These are phyloP conservation scores for Garrulus glandarius DNA, from an alignment of 2,797 vertebrate genomes.

Conservation along the genomic window DNA sequence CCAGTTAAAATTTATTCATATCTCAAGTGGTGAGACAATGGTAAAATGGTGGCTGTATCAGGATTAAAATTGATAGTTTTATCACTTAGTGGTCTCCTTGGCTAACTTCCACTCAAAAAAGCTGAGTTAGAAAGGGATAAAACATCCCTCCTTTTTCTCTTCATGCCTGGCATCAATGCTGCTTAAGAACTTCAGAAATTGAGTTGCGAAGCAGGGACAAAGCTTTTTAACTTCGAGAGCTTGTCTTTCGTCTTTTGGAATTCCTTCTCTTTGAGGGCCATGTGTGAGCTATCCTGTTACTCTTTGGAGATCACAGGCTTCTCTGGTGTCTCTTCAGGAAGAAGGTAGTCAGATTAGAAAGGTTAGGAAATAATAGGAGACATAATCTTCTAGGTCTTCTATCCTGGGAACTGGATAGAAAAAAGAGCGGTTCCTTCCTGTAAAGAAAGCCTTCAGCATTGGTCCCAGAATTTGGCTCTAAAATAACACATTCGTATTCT, in stretches of 20 bases:
- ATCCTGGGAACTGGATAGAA: neutral
- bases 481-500: neutral
- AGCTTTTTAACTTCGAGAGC: neutral
- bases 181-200: neutral
- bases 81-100: neutral
- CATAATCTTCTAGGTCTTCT: neutral
- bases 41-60: neutral
- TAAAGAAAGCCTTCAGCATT: neutral
- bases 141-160: neutral
- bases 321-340: neutral
- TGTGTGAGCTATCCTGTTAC: neutral
- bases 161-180: neutral
- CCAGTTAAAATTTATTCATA: neutral
- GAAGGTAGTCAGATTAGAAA: neutral
- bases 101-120: neutral
- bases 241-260: neutral
- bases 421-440: neutral
- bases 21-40: neutral
- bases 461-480: neutral
- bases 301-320: neutral
- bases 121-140: neutral
- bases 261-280: neutral
- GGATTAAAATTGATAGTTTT: neutral
- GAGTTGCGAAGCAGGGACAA: neutral
- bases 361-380: neutral